Base-by-base conservation (phyloP, 2,113 vertebrate species). In the Calypte anna region DNA sequence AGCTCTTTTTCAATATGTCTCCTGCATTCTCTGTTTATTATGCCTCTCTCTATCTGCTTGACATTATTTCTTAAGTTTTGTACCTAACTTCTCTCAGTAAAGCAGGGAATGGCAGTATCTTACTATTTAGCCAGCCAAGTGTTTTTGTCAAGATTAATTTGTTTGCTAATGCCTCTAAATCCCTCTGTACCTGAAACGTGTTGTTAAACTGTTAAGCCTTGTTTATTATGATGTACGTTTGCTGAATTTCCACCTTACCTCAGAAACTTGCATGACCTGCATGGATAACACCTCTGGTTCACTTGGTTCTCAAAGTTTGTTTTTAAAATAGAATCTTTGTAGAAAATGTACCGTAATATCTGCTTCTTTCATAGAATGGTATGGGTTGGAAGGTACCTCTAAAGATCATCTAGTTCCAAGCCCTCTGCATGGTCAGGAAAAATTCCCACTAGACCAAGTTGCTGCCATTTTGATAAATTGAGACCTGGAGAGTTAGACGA, bases 141-240 rank as follows among this genome's bases (percentile, higher is more conserved):
- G 18, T 63, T 95, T 82, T 91, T 80, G 75, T 90, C 90, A 81
- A 90, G 72, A 88, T 93, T 77, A 67, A 88, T 96, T 97, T 91
- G 68, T 72, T 91, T 91, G 53, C 61, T 76, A 68, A 88, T 50
- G 21, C 57, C 50, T 95, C 33, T 86, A 61, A 96, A 67, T 68
- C 68, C 17, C 58, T 59, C 68, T 86, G 68, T 86, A 91, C 63
- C 59, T 90, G 48, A 59, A 76, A 84, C 77, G 55, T 88, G 57
- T 73, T 76, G 50, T 87, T 91, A 69, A 90, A 22, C 36, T 82
- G n/a, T 75, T 93, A 72, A 88, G 10, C 59, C 48, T 67, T 74
- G 57, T 90, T 95, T 94, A 74, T 82, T 93, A 78, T 86, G 68
- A 67, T 70, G 28, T 72, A 31, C 68, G 8, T 64, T 93, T 85